Evolutionary conservation across 2,797 vertebrate species (phyloP).

Genomic region (Artibeus jamaicensis): DNA sequence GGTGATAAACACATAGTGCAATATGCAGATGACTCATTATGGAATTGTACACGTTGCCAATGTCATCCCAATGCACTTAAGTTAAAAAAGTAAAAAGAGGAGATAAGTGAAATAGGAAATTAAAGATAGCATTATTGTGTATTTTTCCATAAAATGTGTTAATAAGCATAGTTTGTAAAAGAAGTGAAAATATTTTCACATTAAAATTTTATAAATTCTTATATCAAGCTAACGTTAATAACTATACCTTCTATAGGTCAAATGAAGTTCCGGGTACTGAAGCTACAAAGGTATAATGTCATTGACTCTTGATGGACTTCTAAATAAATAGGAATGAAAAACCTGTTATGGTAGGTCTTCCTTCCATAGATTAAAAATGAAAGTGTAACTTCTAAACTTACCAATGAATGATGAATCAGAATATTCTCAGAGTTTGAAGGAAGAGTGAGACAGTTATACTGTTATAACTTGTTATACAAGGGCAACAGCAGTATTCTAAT

Average conservation of each 20-base stretch:
- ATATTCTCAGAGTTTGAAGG: background rate
- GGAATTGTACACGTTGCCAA: background rate
- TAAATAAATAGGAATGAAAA: background rate
- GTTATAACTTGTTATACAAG: too few species aligned
- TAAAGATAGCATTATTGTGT: background rate
- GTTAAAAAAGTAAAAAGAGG: background rate
- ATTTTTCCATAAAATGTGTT: background rate
- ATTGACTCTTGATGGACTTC: background rate
- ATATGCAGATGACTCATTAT: background rate
- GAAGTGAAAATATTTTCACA: background rate
- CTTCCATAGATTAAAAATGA: background rate
- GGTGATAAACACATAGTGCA: background rate
- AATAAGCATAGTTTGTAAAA: background rate
- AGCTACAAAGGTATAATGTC: background rate
- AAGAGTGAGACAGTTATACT: rapidly evolving
- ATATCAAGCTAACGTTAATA: background rate
- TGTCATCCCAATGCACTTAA: background rate
- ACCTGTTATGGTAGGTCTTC: background rate
- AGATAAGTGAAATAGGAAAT: background rate
- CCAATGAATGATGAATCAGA: background rate
- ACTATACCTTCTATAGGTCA: background rate
- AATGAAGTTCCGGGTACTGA: background rate
- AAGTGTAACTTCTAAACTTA: background rate
- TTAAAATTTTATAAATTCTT: background rate
- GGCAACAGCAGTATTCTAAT: background rate